Base-by-base conservation (phyloP, 2,888 invertebrate species). In the Leucoma salicis region DNA sequence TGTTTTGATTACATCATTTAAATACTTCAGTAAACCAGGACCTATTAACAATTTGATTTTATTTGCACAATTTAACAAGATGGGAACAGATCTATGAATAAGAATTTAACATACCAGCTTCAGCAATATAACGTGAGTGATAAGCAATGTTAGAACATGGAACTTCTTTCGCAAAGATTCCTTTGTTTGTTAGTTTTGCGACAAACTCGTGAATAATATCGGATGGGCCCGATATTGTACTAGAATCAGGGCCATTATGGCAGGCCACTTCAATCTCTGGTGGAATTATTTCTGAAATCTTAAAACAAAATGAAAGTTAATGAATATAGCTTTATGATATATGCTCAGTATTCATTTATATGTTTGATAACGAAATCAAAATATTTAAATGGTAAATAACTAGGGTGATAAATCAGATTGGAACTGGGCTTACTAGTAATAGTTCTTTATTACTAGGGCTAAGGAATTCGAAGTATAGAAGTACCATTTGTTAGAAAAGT, bases 81-180 rank as follows among this genome's bases (percentile, higher is more conserved):
- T 5, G 5, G 11, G n/a, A 12, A n/a, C 14, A 16, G 13, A 24
- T 3, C 12, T 14, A 4, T 29, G 1, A 14, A 14, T 14, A 13
- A 29, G 7, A 27, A 21, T 24, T 10, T 0, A 35, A 15, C 42
- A 55, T 57, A 78, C 87, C 92, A 40, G 94, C 93, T 38, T 91
- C 88, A 1, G 92, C 91, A 60, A 98, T 96, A 62, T 96, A 96
- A 27, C 93, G 91, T 31, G 96, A 96, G 71, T 98, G 97, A 70
- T 97, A 98, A 0, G 97, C 96, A 48, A 97, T 95, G 61, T 96
- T 95, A 11, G 95, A 93, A 50, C 95, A 95, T 1, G 82, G 81
- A 1, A 86, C 86, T 57, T 85, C 85, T 31, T 77, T 85, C 0
- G 84, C 85, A 31, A 87, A 87, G n/a, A 85, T 70, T 1, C 70